Conservation (phyloP, 2,797 vertebrate species). For the Varecia variegata region DNA sequence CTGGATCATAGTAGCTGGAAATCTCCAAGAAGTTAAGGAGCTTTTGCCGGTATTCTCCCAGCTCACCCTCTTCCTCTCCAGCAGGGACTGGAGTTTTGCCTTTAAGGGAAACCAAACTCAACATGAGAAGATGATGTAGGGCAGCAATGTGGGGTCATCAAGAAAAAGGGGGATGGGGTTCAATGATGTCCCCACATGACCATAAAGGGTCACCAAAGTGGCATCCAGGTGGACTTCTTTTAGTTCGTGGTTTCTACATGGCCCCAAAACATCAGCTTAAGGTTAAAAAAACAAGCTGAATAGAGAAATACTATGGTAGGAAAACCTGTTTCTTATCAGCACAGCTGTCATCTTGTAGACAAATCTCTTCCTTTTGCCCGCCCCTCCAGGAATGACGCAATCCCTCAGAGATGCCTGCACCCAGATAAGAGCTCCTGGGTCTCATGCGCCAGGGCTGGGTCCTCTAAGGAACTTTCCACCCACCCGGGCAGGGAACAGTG, state of each 20-base stretch:
- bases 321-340: background rate
- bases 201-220: background rate
- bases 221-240: background rate
- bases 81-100: constrained; percentile 90
- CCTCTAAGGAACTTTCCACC: background rate
- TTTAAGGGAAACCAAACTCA: constrained; percentile 68
- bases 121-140: background rate
- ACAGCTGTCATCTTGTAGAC: background rate
- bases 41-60: constrained; percentile 94
- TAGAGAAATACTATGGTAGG: background rate
- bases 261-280: background rate
- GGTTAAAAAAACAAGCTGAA: background rate
- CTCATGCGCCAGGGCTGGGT: background rate
- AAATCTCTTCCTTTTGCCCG: background rate
- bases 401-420: background rate
- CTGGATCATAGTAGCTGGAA: constrained; percentile 93
- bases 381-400: background rate
- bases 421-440: background rate
- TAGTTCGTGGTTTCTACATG: background rate
- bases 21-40: constrained; percentile 93
- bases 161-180: background rate
- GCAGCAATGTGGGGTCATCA: background rate
- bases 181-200: background rate
- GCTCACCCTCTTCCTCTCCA: constrained; percentile 92
- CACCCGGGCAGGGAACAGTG: background rate